phyloP scores from a whole-genome alignment of 2,797 vertebrate species.

The Acipenser ruthenus region DNA sequence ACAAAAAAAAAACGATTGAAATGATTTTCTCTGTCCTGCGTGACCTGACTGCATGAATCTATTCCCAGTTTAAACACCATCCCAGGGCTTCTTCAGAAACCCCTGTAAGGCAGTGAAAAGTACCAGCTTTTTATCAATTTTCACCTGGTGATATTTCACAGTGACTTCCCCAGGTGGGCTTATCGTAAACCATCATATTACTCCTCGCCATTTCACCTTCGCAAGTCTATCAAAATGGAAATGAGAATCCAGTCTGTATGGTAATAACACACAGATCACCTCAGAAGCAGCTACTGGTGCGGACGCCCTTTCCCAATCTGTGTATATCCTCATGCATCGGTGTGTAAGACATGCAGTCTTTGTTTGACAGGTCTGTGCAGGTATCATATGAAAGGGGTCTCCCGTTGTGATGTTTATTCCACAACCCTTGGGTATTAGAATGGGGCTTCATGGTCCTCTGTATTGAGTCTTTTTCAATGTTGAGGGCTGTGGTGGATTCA shows the following conservation, averaged over 20 bases:
- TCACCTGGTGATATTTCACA: background rate
- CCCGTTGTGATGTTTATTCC: too few species aligned
- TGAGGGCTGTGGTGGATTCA: too few species aligned
- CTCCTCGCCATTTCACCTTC: slow-evolving; percentile 32
- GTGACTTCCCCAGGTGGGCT: slow-evolving; percentile 9
- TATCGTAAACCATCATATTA: slow-evolving; percentile 27
- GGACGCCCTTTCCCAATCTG: too few species aligned
- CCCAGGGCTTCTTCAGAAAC: background rate
- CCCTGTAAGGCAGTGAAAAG: background rate
- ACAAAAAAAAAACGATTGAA: background rate
- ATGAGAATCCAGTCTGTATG: slow-evolving; percentile 65
- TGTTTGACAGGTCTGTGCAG: too few species aligned
- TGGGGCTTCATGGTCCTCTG: too few species aligned
- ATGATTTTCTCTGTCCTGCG: background rate
- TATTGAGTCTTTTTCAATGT: too few species aligned
- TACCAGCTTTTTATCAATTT: slow-evolving; percentile 5
- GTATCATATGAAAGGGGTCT: too few species aligned
- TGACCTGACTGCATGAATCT: background rate
- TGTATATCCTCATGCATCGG: too few species aligned
- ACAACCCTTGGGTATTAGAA: too few species aligned
- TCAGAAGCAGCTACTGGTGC: slow-evolving; percentile 16
- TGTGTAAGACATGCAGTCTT: too few species aligned
- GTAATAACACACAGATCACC: slow-evolving; percentile 48
- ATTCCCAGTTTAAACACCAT: background rate
- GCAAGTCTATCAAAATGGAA: slow-evolving; percentile 54